Conservation (phyloP, 2,113 vertebrate genomes). For the Prochilodus magdalenae region DNA sequence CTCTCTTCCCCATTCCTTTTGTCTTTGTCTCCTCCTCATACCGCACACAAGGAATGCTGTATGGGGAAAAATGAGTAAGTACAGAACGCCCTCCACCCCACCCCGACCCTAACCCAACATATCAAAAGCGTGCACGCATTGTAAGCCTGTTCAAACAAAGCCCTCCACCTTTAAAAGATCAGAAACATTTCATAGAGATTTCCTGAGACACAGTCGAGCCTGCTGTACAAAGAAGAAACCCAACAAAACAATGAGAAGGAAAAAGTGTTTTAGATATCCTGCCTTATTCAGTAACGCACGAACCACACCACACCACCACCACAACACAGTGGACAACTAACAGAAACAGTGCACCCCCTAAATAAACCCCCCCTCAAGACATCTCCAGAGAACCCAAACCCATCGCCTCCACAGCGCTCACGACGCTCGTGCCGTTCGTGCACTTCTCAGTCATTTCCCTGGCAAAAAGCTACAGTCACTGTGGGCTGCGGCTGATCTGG, state of each 20-base stretch:
- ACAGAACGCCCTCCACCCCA: background rate
- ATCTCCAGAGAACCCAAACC: background rate
- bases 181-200: constrained; percentile 1
- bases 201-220: constrained; percentile 44
- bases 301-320: constrained; percentile 18
- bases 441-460: constrained; percentile 98
- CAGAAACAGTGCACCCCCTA: constrained; percentile 4
- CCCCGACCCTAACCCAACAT: background rate
- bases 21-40: background rate
- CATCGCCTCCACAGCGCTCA: constrained; percentile 77
- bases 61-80: background rate
- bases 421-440: constrained; percentile 87
- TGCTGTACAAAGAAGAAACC: background rate
- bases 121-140: constrained; percentile 8
- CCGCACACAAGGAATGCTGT: constrained; percentile 20
- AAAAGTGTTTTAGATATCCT: background rate
- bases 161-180: background rate
- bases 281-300: background rate
- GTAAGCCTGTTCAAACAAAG: background rate
- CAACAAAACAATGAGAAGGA: background rate
- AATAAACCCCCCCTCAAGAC: too few relatives aligned
- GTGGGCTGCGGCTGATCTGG: constrained; percentile 84
- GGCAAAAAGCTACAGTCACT: constrained; percentile 95
- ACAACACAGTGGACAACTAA: background rate
- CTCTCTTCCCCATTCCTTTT: background rate